Conservation (phyloP, 2,797 vertebrate genomes). For the Eurystomus glaucurus region DNA sequence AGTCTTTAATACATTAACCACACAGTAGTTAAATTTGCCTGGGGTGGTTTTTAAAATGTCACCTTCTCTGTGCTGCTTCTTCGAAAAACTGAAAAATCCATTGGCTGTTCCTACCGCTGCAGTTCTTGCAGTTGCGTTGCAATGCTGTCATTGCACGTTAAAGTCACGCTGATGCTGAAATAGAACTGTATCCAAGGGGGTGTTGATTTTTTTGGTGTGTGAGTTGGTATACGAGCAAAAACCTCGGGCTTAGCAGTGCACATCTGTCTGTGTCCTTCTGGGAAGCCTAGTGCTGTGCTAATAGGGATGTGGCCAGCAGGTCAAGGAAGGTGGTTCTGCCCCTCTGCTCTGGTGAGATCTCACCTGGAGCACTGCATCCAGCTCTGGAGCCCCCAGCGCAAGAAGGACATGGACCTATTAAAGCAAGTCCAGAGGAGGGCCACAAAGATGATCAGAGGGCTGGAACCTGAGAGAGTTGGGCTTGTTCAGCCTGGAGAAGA, state of each 20-base stretch:
- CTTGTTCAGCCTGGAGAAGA: too few relatives aligned
- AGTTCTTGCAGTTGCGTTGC: background rate
- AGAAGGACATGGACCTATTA: too few relatives aligned
- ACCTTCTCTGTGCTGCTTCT: background rate
- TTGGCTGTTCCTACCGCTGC: fast-evolving
- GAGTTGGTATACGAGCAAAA: background rate
- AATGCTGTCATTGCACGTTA: background rate
- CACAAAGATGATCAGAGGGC: too few relatives aligned
- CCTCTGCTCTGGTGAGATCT: too few relatives aligned
- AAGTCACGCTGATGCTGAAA: background rate
- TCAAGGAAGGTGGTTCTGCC: too few relatives aligned
- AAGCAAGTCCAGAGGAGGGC: too few relatives aligned
- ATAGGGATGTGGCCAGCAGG: background rate
- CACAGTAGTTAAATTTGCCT: background rate
- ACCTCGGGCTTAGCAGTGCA: background rate
- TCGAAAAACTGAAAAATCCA: background rate
- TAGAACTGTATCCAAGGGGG: background rate
- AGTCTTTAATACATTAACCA: slow-evolving; percentile 27
- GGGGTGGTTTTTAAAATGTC: background rate
- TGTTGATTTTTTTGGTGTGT: background rate
- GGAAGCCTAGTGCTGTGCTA: background rate
- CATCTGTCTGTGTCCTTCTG: background rate
- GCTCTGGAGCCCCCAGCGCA: too few relatives aligned
- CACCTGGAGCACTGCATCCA: too few relatives aligned
- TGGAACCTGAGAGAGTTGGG: too few relatives aligned